Evolutionary conservation across 2,797 vertebrate genomes (phyloP).

Genomic region (Caiman crocodilus): DNA sequence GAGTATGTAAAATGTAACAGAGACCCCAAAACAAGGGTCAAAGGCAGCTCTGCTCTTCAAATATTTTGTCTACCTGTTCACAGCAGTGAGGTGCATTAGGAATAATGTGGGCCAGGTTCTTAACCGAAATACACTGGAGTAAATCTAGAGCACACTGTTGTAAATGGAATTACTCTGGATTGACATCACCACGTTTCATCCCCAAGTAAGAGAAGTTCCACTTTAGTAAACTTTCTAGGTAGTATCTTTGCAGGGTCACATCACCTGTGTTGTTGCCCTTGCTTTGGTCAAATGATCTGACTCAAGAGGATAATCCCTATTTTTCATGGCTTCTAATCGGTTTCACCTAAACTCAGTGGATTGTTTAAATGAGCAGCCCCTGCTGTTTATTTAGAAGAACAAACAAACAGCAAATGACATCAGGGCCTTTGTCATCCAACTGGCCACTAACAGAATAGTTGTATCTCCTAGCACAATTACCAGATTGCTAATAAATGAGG

Average conservation of each 20-base stretch:
- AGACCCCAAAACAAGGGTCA: constrained; percentile 67
- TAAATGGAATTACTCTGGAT: constrained; percentile 60
- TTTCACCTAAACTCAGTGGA: neutral
- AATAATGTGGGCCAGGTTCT: constrained; percentile 66
- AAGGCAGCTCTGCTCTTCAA: constrained; percentile 56
- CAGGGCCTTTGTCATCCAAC: constrained; percentile 5
- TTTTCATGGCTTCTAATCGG: neutral
- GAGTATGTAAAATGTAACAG: constrained; percentile 37
- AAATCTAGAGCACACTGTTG: constrained; percentile 26
- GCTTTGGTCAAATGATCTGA: neutral
- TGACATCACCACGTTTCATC: neutral
- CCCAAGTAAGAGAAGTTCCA: neutral
- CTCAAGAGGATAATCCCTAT: neutral
- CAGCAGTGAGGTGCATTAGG: constrained; percentile 48
- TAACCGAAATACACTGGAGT: neutral
- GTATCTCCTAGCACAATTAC: neutral
- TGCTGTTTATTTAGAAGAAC: constrained; percentile 18
- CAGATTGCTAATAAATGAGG: constrained; percentile 33
- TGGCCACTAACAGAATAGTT: neutral
- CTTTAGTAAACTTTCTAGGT: neutral
- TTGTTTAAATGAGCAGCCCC: neutral
- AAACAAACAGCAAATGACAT: neutral
- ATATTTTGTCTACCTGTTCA: constrained; percentile 67
- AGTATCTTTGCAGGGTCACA: no score
- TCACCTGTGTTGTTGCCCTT: neutral